Conservation (phyloP, 37 sponge, comb jelly and placozoan species). For the Hexactinellida sp. region DNA sequence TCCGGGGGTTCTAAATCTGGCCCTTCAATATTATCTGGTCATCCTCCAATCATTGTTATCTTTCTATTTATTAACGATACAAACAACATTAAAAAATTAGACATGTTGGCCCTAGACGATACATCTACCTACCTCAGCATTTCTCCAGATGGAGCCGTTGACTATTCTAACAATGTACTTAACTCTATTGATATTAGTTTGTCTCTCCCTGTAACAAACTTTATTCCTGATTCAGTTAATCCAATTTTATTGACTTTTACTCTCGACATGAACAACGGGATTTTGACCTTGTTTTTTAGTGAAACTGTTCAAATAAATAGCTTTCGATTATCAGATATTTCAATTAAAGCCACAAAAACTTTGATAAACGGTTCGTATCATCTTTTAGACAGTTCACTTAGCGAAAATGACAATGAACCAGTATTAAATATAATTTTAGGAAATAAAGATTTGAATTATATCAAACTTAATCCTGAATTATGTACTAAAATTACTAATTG, state of each 20-base stretch:
- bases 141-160: slow-evolving; percentile 28
- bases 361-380: background rate
- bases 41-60: slow-evolving; percentile 58
- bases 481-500: slow-evolving; percentile 37
- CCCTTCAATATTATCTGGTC: slow-evolving; percentile 31
- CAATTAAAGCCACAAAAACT: slow-evolving; percentile 33
- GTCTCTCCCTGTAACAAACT: slow-evolving; percentile 38
- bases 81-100: slow-evolving; percentile 48
- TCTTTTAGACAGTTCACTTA: slow-evolving; percentile 32
- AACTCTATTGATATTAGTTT: background rate
- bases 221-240: slow-evolving; percentile 34
- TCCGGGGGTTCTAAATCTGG: slow-evolving; percentile 49
- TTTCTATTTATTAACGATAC: slow-evolving; percentile 30
- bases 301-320: slow-evolving; percentile 57
- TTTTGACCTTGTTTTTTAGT: slow-evolving; percentile 51
- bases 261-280: slow-evolving; percentile 47
- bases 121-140: slow-evolving; percentile 50
- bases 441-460: slow-evolving; percentile 36
- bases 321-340: slow-evolving; percentile 27
- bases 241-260: slow-evolving; percentile 35
- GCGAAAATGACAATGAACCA: slow-evolving; percentile 22
- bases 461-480: slow-evolving; percentile 38
- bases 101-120: slow-evolving; percentile 31
- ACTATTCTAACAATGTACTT: slow-evolving; percentile 34
- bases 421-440: slow-evolving; percentile 26